Evolutionary conservation across 2,797 vertebrate genomes (phyloP).

Genomic region (Pseudopleuronectes americanus): DNA sequence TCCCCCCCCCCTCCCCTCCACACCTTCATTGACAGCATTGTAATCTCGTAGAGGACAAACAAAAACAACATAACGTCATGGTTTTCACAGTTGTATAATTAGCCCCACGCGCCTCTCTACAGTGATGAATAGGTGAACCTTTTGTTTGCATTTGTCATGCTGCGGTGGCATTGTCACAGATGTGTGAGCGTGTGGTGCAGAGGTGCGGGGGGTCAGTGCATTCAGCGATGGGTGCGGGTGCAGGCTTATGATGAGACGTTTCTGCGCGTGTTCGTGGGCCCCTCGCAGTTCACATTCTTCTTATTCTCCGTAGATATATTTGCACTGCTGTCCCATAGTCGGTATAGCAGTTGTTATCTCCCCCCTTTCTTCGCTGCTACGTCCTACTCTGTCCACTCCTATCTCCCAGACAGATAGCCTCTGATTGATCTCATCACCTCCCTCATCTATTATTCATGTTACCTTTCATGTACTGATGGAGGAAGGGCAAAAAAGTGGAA

Average conservation of each 20-base stretch:
- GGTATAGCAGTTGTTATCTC: conserved; percentile 60
- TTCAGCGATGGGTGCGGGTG: conserved; percentile 58
- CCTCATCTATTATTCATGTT: conserved; percentile 80
- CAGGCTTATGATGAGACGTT: conserved; percentile 49
- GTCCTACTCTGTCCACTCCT: conserved; percentile 72
- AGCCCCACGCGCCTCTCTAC: conserved; percentile 72
- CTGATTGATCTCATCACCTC: conserved; percentile 79
- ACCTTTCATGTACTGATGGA: conserved; percentile 69
- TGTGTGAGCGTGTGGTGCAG: conserved; percentile 62
- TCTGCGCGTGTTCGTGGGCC: conserved; percentile 26
- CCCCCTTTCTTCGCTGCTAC: conserved; percentile 47
- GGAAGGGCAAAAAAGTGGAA: conserved; percentile 62
- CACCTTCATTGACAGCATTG: conserved; percentile 52
- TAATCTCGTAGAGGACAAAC: conserved; percentile 79
- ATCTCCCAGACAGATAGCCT: conserved; percentile 76
- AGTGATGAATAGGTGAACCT: conserved; percentile 87
- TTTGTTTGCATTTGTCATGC: conserved; percentile 87
- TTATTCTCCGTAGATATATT: conserved; percentile 44
- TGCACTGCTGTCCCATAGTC: conserved; percentile 16
- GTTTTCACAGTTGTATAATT: conserved; percentile 81
- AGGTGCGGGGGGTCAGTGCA: conserved; percentile 60
- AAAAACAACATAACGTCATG: conserved; percentile 77
- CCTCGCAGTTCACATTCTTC: conserved; percentile 25
- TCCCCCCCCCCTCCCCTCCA: conserved; percentile 9
- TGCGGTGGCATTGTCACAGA: conserved; percentile 78